A percentile compares a stretch with the other conserved stretches of the same genome.
These are phyloP conservation scores for Tipula lateralis DNA, from an alignment of 2,888 invertebrate genomes.

Conservation along the genomic window DNA sequence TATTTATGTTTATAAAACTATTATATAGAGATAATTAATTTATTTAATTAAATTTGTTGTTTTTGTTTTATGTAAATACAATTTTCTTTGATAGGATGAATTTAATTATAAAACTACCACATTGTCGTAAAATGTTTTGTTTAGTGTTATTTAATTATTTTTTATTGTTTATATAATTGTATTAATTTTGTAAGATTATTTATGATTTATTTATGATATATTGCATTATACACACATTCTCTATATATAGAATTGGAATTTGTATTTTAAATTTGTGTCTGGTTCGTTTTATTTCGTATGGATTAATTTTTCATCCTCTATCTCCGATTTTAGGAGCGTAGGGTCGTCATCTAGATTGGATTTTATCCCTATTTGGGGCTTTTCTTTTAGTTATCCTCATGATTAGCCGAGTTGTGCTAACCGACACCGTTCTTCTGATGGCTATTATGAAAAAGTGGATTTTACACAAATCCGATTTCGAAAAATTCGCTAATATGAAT, in stretches of 20 bases:
- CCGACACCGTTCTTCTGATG: too few relatives aligned
- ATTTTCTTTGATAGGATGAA: not conserved
- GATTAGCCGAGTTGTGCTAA: too few relatives aligned
- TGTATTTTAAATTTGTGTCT: not conserved
- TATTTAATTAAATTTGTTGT: not conserved
- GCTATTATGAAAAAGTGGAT: too few relatives aligned
- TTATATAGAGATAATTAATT: not conserved
- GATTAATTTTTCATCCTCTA: too few relatives aligned
- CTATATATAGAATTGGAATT: not conserved
- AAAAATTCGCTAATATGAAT: too few relatives aligned
- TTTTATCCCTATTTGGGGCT: too few relatives aligned
- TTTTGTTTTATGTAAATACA: not conserved
- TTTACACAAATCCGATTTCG: too few relatives aligned
- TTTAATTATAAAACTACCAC: not conserved
- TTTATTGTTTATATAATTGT: not conserved
- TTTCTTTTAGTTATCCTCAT: too few relatives aligned
- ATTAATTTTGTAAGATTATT: slow-evolving; percentile 1
- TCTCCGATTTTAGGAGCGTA: too few relatives aligned
- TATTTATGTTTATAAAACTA: not conserved
- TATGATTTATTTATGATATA: not conserved
- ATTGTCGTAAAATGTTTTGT: not conserved
- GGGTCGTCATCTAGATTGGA: too few relatives aligned
- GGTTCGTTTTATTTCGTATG: too few relatives aligned
- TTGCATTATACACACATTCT: not conserved
- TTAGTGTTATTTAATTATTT: not conserved